These are phyloP conservation scores for Falco naumanni DNA, from an alignment of 2,797 vertebrate species.

Conservation along the genomic window DNA sequence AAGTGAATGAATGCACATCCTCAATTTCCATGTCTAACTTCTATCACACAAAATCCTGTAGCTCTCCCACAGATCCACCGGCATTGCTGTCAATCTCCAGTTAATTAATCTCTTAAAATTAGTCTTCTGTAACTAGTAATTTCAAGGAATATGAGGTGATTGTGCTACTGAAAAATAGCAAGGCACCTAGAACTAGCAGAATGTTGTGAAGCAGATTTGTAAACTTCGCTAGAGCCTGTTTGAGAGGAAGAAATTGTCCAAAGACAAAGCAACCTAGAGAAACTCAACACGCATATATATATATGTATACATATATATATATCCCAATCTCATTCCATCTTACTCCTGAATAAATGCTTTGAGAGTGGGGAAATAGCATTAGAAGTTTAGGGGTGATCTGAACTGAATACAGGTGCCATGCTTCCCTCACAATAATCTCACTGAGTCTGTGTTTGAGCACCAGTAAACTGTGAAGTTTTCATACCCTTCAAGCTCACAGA, in stretches of 20 bases:
- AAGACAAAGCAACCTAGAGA: neutral
- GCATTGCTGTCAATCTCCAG: neutral
- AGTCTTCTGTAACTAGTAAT: neutral
- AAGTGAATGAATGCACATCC: neutral
- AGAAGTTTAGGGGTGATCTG: neutral
- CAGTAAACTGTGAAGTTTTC: neutral
- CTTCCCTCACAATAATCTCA: neutral
- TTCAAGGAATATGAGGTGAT: neutral
- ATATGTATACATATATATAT: neutral
- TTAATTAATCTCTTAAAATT: neutral
- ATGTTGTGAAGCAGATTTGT: neutral
- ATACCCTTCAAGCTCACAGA: neutral
- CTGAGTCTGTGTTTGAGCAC: neutral
- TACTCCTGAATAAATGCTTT: neutral
- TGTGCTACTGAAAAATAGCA: neutral
- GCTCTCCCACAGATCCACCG: rapidly evolving
- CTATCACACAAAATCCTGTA: neutral
- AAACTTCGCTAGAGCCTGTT: neutral
- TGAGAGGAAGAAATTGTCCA: neutral
- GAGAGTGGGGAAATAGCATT: neutral
- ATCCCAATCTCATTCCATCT: neutral
- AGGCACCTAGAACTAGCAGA: neutral
- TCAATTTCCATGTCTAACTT: neutral
- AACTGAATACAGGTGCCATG: neutral
- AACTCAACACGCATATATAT: neutral